Evolutionary conservation across 1,140 invertebrate species (phyloP), one percentile per base, ranked within the genome.

Genomic region (Drosophila sulfurigaster): DNA sequence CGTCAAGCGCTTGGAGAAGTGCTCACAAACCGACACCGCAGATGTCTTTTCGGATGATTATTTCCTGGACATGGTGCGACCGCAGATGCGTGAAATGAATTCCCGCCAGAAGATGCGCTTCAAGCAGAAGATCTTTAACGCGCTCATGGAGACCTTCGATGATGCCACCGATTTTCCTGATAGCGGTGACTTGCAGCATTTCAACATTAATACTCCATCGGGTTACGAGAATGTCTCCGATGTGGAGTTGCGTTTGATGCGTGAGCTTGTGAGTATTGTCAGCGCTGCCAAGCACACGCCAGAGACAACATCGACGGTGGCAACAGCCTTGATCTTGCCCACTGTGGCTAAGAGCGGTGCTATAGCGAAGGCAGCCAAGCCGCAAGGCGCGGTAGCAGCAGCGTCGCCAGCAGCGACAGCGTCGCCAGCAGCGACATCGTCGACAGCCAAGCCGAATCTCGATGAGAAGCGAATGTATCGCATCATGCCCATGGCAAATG

Each of bases 91-190:
- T 0, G 81, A 88, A 15, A 91, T 91, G 88, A 91, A 91, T 51
- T 6, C 66, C 5, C 83, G 88, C 25, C 88, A 91, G 58, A 91
- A 91, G 52, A 20, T 91, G 48, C 70, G 64, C 10, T 91, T 91
- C 54, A 91, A 91, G 52, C 51, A 78, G 16, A 91, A 91, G 52
- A 71, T 91, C 0, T 80, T 85, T 3, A 41, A 85, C 7, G 56
- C 88, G 0, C 15, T 91, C 0, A 91, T 89, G 81, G 89, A 91
- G 58, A 91, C 80, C 3, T 91, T 91, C n/a, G 89, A 91, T 3
- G 89, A 85, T 62, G 81, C 71, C 54, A 83, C 74, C n/a, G 83
- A 88, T 30, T 91, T 91, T 13, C 85, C 85, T 0, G 35, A 10
- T 6, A 60, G 60, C n/a, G 78, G 81, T 0, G 81, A 89, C 1